Evolutionary conservation across 1,140 invertebrate genomes (phyloP), one percentile per base, ranked within the genome.

Genomic region (Drosophila seguyi): DNA sequence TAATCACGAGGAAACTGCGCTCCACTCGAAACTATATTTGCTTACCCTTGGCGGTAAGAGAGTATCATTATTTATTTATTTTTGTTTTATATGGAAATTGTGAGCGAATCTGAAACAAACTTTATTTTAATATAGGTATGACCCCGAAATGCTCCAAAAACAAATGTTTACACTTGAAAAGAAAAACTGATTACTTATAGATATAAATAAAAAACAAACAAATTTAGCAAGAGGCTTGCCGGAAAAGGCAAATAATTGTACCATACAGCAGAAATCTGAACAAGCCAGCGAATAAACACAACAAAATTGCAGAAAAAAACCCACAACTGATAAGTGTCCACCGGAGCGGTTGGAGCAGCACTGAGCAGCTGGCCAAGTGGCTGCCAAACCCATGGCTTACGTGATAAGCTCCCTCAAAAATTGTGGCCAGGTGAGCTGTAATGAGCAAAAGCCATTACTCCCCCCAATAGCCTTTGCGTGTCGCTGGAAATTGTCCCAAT

Each of bases 281-380:
- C 65, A 57, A 69, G 34, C 63, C 18, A n/a, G 20, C 29, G 18
- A 6, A 18, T 14, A 58, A 59, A 63, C 27, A 25, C 42, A 68
- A 3, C 42, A 50, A 41, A n/a, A 22, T 14, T 50, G 44, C 18
- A 57, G 39, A 55, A 41, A 50, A 29, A 47, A 8, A 27, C 42
- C 62, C 20, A 36, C 29, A 50, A 29, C 59, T 71, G 81, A 83
- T 84, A 84, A 84, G 62, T 56, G 29, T 25, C 38, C 31, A 25
- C 1, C 50, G 10, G n/a, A 25, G 22, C 6, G 60, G 78, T 66
- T 74, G 25, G 42, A 16, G 61, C 29, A 60, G 52, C 48, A 44
- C 45, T 36, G 31, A 38, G 41, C 42, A 41, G 27, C 57, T 66
- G 47, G 22, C 39, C 22, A 63, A 66, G 22, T 69, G 47, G 14